Conservation (phyloP, 2,113 vertebrate genomes). For the Pseudorasbora parva region DNA sequence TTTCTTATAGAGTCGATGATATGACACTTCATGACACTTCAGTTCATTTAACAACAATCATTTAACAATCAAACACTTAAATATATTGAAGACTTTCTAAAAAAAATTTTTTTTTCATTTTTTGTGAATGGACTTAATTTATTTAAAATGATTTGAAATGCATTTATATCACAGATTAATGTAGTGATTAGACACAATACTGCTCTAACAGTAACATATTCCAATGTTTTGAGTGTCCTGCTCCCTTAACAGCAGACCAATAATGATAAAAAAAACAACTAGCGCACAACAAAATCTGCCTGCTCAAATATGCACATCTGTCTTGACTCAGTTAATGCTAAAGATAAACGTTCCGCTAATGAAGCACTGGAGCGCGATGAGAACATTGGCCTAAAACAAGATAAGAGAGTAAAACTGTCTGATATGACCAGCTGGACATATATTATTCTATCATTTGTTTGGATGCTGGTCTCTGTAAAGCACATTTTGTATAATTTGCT, state of each 20-base stretch:
- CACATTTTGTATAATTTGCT: conserved; percentile 18
- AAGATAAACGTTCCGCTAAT: conserved; percentile 4
- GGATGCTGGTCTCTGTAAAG: background rate
- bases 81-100: no score
- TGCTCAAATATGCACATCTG: conserved; percentile 13
- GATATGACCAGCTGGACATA: conserved; percentile 1
- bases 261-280: background rate
- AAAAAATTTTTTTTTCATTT: no score
- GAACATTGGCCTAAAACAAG: conserved; percentile 31
- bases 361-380: background rate
- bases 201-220: background rate
- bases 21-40: no score
- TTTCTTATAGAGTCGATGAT: background rate
- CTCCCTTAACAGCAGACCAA: background rate
- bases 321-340: conserved; percentile 16
- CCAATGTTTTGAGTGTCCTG: background rate
- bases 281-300: background rate
- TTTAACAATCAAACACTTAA: background rate
- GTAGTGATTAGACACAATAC: background rate
- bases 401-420: conserved; percentile 24
- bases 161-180: no score
- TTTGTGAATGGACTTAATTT: no score
- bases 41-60: no score
- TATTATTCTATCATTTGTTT: conserved; percentile 8
- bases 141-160: no score